Conservation (phyloP, 1,140 invertebrate species). For the Zeugodacus cucurbitae region DNA sequence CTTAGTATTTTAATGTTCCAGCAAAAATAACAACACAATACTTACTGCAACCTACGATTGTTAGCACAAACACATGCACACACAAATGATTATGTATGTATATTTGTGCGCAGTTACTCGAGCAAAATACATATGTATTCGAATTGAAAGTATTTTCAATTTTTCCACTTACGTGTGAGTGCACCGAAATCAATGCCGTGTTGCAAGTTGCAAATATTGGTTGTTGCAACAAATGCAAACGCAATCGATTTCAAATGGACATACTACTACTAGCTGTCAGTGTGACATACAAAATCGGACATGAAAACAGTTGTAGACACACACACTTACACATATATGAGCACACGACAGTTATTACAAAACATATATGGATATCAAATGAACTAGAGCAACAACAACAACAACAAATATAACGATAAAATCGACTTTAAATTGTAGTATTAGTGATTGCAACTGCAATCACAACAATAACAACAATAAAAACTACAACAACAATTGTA, state of each 20-base stretch:
- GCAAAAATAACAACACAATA: no score
- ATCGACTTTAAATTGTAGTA: conserved; percentile 14
- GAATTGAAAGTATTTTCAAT: background rate
- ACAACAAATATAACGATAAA: background rate
- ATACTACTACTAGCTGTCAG: background rate
- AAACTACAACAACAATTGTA: background rate
- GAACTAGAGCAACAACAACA: background rate
- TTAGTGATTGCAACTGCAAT: conserved; percentile 29
- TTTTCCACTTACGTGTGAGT: background rate
- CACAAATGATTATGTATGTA: background rate
- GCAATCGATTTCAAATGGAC: conserved; percentile 20
- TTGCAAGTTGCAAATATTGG: background rate
- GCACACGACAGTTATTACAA: background rate
- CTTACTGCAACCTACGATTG: no score
- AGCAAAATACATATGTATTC: background rate
- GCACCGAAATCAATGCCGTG: conserved; percentile 22
- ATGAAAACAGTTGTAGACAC: background rate
- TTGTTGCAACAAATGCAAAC: conserved; percentile 12
- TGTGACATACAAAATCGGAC: background rate
- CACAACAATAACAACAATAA: conserved; percentile 1
- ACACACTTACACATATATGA: background rate
- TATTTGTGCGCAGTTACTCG: background rate
- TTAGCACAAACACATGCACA: background rate
- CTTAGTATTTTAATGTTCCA: no score
- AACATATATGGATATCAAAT: background rate